Base-by-base conservation (phyloP, 2,113 vertebrate genomes). In the Empidonax alnorum region DNA sequence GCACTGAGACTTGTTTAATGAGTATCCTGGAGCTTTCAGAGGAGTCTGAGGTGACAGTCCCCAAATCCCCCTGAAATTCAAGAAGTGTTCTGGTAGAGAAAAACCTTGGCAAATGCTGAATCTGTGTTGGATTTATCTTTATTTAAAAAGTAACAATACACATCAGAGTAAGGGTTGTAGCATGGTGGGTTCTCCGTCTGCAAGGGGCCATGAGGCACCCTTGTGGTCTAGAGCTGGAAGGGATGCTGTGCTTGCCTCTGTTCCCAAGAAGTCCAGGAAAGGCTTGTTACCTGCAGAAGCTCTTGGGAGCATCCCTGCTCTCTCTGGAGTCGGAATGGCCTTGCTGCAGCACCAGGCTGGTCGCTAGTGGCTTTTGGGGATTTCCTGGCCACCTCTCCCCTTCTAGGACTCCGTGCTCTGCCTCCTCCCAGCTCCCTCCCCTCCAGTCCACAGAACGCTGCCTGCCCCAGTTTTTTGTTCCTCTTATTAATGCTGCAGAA, bases 71-170 rank as follows among this genome's bases (percentile, higher is more conserved):
- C 20, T 77, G 69, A 87, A 81, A 87, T 86, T 28, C 68, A 77
- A 53, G 49, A 62, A 41, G 13, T 46, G 44, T 59, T 91, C n/a
- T 47, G 30, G 21, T 47, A 17, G 30, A 84, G 76, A 20, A 80
- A 76, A 91, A n/a, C 15, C 12, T 69, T 59, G 50, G 44, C 47
- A 59, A 84, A 41, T 20, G 30, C 35, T 77, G 25, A 76, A 79
- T 24, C 24, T 84, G 18, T 49, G 16, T 14, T 9, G 6, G 33
- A 13, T 39, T 84, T 75, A 39, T 80, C 33, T 62, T 35, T n/a
- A 12, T 11, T 37, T 50, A 9, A 0, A 0, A n/a, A 41, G 30
- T 28, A 33, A 7, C 10, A 22, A 5, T 11, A 9, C 18, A 33
- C 9, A 31, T 69, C 13, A 39, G 20, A 71, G 52, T 11, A 14